Percentiles rank a stretch among this genome's conserved stretches.
These are phyloP conservation scores for Tachypleus tridentatus DNA, from an alignment of 1,140 invertebrate genomes.

Conservation along the genomic window DNA sequence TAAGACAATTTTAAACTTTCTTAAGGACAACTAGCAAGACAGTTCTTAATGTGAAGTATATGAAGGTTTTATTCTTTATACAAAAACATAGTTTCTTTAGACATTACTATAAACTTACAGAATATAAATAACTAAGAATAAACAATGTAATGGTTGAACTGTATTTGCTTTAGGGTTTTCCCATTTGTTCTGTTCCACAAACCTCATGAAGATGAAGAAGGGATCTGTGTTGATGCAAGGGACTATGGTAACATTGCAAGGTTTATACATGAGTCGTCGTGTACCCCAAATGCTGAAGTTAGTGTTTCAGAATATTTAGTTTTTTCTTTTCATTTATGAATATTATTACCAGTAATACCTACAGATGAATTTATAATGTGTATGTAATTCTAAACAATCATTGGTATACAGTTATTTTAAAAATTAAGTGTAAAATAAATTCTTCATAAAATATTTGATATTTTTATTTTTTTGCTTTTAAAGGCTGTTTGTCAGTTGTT, in stretches of 20 bases:
- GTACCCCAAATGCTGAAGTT: conserved; percentile 77
- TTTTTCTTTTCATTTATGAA: neutral
- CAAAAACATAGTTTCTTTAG: too few species aligned
- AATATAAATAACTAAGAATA: too few species aligned
- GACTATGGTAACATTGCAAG: conserved; percentile 86
- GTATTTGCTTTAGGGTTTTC: conserved; percentile 41
- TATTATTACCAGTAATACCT: neutral
- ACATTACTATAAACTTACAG: too few species aligned
- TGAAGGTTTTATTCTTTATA: too few species aligned
- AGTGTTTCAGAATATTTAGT: conserved; percentile 15
- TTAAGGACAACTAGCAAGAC: too few species aligned
- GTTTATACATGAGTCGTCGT: conserved; percentile 82
- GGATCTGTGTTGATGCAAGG: conserved; percentile 77
- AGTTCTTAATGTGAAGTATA: too few species aligned
- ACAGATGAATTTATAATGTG: neutral
- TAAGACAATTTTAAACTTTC: too few species aligned
- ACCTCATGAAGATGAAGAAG: conserved; percentile 49
- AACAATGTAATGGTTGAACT: too few species aligned
- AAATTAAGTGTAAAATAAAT: conserved; percentile 4
- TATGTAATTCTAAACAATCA: neutral
- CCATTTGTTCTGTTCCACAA: conserved; percentile 85
- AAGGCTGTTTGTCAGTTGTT: too few species aligned
- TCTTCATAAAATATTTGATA: conserved; percentile 8
- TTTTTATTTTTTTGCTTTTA: neutral
- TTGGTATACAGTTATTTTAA: conserved; percentile 6